A percentile compares a stretch with the other conserved stretches of the same genome.
Conservation (phyloP, 2,888 invertebrate species). For the Agrochola macilenta region DNA sequence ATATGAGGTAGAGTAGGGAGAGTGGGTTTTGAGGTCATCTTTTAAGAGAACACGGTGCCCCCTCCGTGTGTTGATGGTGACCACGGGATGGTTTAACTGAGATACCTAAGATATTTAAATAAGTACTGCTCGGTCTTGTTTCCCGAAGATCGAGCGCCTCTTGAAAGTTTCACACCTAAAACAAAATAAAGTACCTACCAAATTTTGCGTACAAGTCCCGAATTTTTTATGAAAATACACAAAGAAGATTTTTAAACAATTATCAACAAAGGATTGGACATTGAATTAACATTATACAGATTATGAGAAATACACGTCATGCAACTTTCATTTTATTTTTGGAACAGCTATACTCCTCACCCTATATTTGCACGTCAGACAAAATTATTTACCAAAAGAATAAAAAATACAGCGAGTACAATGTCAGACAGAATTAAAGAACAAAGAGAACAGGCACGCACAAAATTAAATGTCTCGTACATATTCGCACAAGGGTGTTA, state of each 20-base stretch:
- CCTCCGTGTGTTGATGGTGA: no score
- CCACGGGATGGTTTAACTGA: neutral
- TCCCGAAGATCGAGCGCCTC: neutral
- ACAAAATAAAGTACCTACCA: neutral
- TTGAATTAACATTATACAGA: neutral
- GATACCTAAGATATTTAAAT: neutral
- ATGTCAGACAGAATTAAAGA: conserved; percentile 45
- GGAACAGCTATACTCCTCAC: conserved; percentile 8
- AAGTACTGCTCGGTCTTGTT: neutral
- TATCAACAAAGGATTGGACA: neutral
- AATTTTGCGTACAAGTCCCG: neutral
- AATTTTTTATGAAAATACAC: neutral
- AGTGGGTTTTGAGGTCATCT: neutral
- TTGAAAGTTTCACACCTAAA: neutral
- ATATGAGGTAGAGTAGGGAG: no score
- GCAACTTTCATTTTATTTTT: conserved; percentile 22
- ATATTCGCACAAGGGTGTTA: conserved; percentile 28
- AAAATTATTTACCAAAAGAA: conserved; percentile 25
- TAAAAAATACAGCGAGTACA: conserved; percentile 27
- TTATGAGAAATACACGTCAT: conserved; percentile 9
- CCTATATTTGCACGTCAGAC: conserved; percentile 35
- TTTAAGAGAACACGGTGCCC: neutral
- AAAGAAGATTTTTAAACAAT: neutral
- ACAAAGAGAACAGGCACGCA: conserved; percentile 53
- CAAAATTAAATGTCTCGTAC: conserved; percentile 47